Base-by-base conservation (phyloP, 2,113 vertebrate genomes). In the Nesoenas mayeri region DNA sequence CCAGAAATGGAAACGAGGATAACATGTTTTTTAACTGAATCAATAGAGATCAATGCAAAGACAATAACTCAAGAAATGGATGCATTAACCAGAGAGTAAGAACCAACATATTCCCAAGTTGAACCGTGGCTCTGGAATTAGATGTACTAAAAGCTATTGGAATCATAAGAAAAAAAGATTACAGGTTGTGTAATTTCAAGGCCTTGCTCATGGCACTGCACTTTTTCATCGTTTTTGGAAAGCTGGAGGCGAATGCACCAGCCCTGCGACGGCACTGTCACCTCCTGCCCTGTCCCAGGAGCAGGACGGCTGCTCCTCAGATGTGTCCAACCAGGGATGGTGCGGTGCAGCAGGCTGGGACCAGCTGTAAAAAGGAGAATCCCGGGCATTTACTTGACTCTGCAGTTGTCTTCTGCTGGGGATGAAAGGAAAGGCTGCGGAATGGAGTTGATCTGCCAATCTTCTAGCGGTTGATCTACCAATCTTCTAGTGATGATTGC, bases 11-110 rank as follows among this genome's bases (percentile, higher is more conserved):
- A 73, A 92, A 91, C 4, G 6, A 79, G 91, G 84, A 84, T 61
- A 53, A 73, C 51, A 66, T 47, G 38, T 70, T 85, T 96, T 85
- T 93, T 92, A 96, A 85, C 54, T 57, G 82, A 95, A 92, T 94
- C 95, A 11, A 95, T 95, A 95, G 82, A 87, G 93, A 97, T 96
- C 95, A 84, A 96, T 97, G 75, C 79, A 91, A 79, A 97, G 91
- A 86, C 96, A 95, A 48, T 94, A 95, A 95, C 90, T 95, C 73
- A 92, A 91, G 95, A 92, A 80, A 81, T 61, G 67, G 64, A 74
- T 80, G 91, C 84, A 92, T 92, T 53, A 50, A 79, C 81, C 67
- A 78, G 53, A 65, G 42, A 78, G 65, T 56, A 91, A 81, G 85
- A 90, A 91, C 74, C 60, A 58, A 3, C 31, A 7, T 11, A 10